These are phyloP conservation scores for Dicrostonyx torquatus DNA, from an alignment of 2,797 vertebrate genomes.

Conservation along the genomic window DNA sequence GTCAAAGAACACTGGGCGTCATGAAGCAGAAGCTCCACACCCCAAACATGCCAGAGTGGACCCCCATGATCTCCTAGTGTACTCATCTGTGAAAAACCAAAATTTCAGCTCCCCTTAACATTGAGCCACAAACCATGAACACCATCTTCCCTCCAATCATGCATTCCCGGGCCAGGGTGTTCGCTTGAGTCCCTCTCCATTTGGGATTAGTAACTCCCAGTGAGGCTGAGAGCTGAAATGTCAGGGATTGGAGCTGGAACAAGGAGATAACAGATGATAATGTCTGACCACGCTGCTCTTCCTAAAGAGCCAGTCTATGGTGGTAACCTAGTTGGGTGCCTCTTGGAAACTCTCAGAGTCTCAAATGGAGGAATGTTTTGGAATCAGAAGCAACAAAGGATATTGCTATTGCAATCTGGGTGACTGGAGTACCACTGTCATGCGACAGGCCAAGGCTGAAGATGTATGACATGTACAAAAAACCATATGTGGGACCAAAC, in stretches of 20 bases:
- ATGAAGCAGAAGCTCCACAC: background rate
- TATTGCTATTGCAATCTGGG: background rate
- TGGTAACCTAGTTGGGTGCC: background rate
- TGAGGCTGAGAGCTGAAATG: conserved; percentile 18
- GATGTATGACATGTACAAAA: background rate
- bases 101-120: too few relatives aligned
- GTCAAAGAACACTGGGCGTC: background rate
- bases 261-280: conserved; percentile 3
- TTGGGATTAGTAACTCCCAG: too few relatives aligned
- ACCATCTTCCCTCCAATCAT: too few relatives aligned
- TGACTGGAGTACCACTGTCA: background rate
- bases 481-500: background rate
- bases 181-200: too few relatives aligned
- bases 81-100: background rate
- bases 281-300: background rate
- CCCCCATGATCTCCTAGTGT: background rate
- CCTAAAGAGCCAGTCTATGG: background rate
- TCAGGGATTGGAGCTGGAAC: background rate
- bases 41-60: background rate
- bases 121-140: too few relatives aligned
- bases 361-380: background rate
- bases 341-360: conserved; percentile 5
- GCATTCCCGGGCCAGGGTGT: too few relatives aligned
- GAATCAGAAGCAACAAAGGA: conserved; percentile 35
- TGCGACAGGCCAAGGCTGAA: conserved; percentile 25